These are phyloP conservation scores for Myocastor coypus DNA, from an alignment of 2,113 vertebrate species.

Conservation along the genomic window DNA sequence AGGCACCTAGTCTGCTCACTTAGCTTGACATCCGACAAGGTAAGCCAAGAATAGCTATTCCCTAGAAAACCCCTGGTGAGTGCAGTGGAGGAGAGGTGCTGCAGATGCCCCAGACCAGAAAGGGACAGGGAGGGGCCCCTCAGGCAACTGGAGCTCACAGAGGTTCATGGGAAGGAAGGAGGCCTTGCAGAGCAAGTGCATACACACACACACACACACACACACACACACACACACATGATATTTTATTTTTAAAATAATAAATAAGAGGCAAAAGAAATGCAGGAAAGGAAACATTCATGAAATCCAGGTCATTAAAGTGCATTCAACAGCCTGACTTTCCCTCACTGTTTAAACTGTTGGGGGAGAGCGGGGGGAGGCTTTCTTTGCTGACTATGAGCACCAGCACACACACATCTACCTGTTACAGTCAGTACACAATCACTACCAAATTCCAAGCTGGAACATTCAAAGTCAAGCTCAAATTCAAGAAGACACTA, in stretches of 20 bases:
- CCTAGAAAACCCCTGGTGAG: background rate
- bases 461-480: slow-evolving; percentile 15
- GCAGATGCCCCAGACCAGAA: background rate
- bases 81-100: background rate
- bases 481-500: slow-evolving; percentile 8
- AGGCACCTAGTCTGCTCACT: background rate
- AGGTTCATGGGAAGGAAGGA: background rate
- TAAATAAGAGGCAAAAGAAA: slow-evolving; percentile 85
- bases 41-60: background rate
- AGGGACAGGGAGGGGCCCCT: too few species aligned
- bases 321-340: slow-evolving; percentile 83
- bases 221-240: slow-evolving; percentile 56
- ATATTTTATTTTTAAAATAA: slow-evolving; percentile 87
- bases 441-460: background rate
- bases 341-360: slow-evolving; percentile 75
- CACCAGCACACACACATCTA: slow-evolving; percentile 75
- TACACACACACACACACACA: too few species aligned
- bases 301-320: slow-evolving; percentile 86
- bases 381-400: slow-evolving; percentile 73
- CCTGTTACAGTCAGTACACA: slow-evolving; percentile 77
- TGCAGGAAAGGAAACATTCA: slow-evolving; percentile 83
- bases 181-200: slow-evolving; percentile 59
- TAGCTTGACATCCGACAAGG: background rate
- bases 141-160: background rate
- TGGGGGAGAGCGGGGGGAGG: background rate